Evolutionary conservation across 35 echinoderm and acorn worm genomes (phyloP).

Genomic region (Holothuria glaberrima): DNA sequence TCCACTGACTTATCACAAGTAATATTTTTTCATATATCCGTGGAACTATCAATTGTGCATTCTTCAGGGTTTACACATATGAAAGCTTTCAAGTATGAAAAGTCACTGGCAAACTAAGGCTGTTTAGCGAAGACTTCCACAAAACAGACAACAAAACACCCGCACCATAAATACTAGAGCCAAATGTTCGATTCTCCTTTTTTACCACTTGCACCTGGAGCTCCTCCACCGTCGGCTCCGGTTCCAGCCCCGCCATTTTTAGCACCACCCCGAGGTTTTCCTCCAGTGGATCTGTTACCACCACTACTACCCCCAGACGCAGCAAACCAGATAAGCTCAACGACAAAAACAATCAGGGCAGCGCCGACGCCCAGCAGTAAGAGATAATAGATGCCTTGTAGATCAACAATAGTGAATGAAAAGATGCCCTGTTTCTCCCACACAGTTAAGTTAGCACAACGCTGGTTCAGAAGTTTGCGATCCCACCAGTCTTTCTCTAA

Average conservation of each 20-base stretch:
- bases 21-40: no score
- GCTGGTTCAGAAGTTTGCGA: slow-evolving; percentile 17
- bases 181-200: no score
- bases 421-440: slow-evolving; percentile 84
- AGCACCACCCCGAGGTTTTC: background rate
- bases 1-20: no score
- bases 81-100: no score
- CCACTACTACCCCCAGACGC: slow-evolving; percentile 29
- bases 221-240: slow-evolving; percentile 30
- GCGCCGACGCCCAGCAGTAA: slow-evolving; percentile 77
- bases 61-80: no score
- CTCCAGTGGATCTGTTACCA: background rate
- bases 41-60: no score
- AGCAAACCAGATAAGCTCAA: slow-evolving; percentile 69
- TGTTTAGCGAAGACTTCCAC: no score
- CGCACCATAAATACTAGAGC: no score
- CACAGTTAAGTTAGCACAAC: slow-evolving; percentile 75
- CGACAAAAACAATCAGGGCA: slow-evolving; percentile 61
- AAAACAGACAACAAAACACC: no score
- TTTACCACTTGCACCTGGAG: slow-evolving; percentile 28
- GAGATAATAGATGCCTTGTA: slow-evolving; percentile 82
- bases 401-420: slow-evolving; percentile 84
- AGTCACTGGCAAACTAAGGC: no score
- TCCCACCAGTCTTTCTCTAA: slow-evolving; percentile 95
- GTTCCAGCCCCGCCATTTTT: slow-evolving; percentile 37